These are phyloP conservation scores for Larimichthys polyactis DNA, from an alignment of 2,113 vertebrate species.

Conservation along the genomic window DNA sequence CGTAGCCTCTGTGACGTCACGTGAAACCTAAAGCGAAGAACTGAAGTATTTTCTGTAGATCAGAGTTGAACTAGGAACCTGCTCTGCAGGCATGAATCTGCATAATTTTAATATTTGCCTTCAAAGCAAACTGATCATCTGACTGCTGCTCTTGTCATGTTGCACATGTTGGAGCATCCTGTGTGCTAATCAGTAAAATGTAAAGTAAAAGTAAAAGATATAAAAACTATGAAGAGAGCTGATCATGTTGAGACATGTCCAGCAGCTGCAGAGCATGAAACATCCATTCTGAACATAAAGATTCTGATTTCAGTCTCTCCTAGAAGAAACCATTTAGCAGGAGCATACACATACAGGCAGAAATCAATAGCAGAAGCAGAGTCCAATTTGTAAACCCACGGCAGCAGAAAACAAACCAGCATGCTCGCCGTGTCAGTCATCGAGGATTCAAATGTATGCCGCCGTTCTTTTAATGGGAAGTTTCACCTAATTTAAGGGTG, in stretches of 20 bases:
- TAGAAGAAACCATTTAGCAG: neutral
- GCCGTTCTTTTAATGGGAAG: constrained; percentile 4
- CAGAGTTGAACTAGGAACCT: neutral
- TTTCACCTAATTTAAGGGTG: constrained; percentile 4
- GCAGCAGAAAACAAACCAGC: constrained; percentile 27
- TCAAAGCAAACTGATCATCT: no score
- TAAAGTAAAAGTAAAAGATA: neutral
- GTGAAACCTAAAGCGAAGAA: neutral
- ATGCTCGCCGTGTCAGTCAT: neutral
- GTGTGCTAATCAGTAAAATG: no score
- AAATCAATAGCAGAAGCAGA: constrained; percentile 32
- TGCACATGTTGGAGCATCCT: no score
- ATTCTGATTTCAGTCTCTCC: neutral
- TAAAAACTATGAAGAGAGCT: neutral
- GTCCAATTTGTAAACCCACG: constrained; percentile 24
- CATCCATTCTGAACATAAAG: neutral
- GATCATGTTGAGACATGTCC: neutral
- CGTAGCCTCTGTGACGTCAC: no score
- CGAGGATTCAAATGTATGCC: constrained; percentile 2
- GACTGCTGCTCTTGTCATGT: neutral
- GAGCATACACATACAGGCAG: neutral
- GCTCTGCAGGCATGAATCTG: neutral
- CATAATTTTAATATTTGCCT: no score
- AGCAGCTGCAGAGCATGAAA: neutral
- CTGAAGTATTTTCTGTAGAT: neutral